Conservation (phyloP, 2,113 vertebrate genomes). For the Paracanthobrama guichenoti region DNA sequence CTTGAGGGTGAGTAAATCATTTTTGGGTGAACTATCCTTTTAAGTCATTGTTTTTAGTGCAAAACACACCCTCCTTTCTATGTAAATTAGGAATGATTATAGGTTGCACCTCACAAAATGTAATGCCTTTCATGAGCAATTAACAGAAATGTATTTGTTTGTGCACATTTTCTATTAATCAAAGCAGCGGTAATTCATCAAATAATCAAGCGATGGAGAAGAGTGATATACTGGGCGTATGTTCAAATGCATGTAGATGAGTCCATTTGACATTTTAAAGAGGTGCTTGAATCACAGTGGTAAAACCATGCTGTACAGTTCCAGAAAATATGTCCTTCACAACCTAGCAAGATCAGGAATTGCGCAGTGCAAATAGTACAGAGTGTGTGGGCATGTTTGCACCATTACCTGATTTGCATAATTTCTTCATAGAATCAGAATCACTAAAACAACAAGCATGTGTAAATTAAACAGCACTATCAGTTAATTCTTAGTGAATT, state of each 20-base stretch:
- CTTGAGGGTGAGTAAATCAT: neutral
- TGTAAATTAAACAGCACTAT: neutral
- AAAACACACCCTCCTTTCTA: neutral
- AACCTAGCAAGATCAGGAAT: neutral
- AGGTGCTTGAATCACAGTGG: neutral
- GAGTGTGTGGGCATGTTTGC: neutral
- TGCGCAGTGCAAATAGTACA: neutral
- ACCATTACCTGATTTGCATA: neutral
- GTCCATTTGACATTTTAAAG: constrained; percentile 7
- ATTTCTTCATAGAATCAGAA: neutral
- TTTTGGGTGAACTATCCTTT: neutral
- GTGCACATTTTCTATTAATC: constrained; percentile 6
- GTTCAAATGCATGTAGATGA: neutral
- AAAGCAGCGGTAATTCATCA: neutral
- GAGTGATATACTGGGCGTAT: neutral
- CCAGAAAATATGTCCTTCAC: neutral
- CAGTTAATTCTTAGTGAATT: neutral
- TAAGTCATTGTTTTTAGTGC: neutral
- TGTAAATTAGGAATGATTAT: neutral
- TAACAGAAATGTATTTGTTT: neutral
- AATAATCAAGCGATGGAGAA: neutral
- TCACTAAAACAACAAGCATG: neutral
- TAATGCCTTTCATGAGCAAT: neutral
- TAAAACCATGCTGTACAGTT: neutral
- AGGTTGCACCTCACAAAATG: neutral